phyloP scores from a whole-genome alignment of 2,113 vertebrate genomes.

The Ibidorhyncha struthersii region DNA sequence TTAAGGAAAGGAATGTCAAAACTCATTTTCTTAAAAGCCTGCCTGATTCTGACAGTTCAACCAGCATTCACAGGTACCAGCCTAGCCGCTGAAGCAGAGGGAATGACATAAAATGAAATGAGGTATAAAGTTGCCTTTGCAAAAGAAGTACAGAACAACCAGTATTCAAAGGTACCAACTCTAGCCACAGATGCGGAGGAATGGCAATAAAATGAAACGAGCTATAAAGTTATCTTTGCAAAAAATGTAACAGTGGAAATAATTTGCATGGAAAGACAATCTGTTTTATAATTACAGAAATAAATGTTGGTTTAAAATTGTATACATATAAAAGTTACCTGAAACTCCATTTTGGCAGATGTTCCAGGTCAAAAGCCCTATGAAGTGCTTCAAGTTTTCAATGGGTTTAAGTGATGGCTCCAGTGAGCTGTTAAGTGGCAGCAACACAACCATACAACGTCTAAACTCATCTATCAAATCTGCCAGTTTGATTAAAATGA shows the following conservation, averaged over 20 bases:
- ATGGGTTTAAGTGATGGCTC: background rate
- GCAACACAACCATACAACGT: rapidly evolving
- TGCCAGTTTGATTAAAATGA: background rate
- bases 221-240: background rate
- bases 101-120: background rate
- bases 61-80: background rate
- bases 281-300: background rate
- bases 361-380: background rate
- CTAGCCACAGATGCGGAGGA: background rate
- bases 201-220: background rate
- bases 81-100: background rate
- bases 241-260: background rate
- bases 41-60: constrained; percentile 25
- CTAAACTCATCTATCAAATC: background rate
- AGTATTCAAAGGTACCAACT: background rate
- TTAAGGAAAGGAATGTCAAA: constrained; percentile 40
- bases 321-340: background rate
- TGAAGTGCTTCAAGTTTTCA: background rate
- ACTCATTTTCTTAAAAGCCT: constrained; percentile 58
- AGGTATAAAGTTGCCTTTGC: background rate
- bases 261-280: background rate
- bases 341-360: background rate
- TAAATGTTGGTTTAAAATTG: background rate
- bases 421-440: background rate
- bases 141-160: background rate